Evolutionary conservation across 2,113 vertebrate species (phyloP).

Genomic region (Acrocephalus kingi): DNA sequence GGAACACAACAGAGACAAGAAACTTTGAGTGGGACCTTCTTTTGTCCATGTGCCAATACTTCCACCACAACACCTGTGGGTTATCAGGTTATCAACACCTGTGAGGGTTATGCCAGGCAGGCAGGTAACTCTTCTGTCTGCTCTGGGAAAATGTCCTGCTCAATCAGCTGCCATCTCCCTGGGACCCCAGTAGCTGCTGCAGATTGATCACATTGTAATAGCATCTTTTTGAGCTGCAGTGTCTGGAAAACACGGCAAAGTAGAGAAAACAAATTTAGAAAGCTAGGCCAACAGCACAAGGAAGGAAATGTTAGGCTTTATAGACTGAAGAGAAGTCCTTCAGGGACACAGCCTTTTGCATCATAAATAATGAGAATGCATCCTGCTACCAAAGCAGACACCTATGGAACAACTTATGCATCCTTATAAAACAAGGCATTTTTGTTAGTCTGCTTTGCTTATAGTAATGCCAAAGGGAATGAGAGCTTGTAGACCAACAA

Average conservation of each 20-base stretch:
- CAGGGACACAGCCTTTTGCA: constrained; percentile 1
- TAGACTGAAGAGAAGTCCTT: background rate
- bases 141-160: background rate
- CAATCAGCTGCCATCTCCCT: background rate
- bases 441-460: background rate
- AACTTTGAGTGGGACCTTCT: background rate
- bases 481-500: background rate
- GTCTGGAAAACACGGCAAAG: background rate
- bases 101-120: background rate
- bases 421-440: background rate
- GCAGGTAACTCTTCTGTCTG: background rate
- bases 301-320: background rate
- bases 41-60: background rate
- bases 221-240: background rate
- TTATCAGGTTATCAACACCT: background rate
- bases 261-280: constrained; percentile 7
- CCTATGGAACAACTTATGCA: background rate
- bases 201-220: background rate
- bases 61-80: background rate
- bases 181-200: background rate
- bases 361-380: background rate
- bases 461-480: background rate
- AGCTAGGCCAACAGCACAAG: background rate
- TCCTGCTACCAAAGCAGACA: background rate
- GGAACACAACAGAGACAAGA: background rate